Conservation (phyloP, 2,888 invertebrate genomes). For the Pomacea canaliculata region DNA sequence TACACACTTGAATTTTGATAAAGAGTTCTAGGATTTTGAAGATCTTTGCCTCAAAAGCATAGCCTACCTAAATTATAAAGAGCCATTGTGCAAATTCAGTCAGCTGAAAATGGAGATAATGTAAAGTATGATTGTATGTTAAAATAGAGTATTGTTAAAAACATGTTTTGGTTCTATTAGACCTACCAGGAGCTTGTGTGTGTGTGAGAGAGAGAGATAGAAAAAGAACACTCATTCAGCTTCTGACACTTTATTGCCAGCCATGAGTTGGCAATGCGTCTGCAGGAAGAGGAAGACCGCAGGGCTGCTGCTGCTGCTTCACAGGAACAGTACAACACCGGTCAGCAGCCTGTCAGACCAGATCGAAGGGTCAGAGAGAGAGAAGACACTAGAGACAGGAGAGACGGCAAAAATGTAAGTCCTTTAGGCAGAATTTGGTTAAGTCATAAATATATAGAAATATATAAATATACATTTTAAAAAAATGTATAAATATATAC, state of each 20-base stretch:
- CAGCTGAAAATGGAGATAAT: too few relatives aligned
- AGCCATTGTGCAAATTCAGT: too few relatives aligned
- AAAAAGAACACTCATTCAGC: too few relatives aligned
- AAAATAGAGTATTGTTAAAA: too few relatives aligned
- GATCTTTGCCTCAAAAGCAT: too few relatives aligned
- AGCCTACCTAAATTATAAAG: too few relatives aligned
- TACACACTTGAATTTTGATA: too few relatives aligned
- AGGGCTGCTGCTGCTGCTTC: conserved; percentile 47
- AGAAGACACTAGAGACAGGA: conserved; percentile 31
- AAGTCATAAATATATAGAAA: not conserved
- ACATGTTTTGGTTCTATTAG: too few relatives aligned
- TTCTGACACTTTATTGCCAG: conserved; percentile 47
- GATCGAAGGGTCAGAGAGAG: conserved; percentile 28
- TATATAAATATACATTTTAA: not conserved
- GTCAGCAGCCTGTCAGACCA: conserved; percentile 24
- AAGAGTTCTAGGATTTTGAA: not conserved
- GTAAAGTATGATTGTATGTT: too few relatives aligned
- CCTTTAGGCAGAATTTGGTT: not conserved
- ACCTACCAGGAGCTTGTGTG: too few relatives aligned
- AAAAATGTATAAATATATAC: too few relatives aligned
- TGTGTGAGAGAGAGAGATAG: too few relatives aligned
- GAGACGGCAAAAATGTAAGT: conserved; percentile 38
- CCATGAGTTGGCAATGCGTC: conserved; percentile 70
- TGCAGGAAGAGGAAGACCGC: conserved; percentile 71
- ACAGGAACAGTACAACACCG: conserved; percentile 28